Percentiles rank a stretch among this genome's conserved stretches.
Evolutionary conservation across 2,797 vertebrate species (phyloP).

Genomic region (Neostethus bicornis): DNA sequence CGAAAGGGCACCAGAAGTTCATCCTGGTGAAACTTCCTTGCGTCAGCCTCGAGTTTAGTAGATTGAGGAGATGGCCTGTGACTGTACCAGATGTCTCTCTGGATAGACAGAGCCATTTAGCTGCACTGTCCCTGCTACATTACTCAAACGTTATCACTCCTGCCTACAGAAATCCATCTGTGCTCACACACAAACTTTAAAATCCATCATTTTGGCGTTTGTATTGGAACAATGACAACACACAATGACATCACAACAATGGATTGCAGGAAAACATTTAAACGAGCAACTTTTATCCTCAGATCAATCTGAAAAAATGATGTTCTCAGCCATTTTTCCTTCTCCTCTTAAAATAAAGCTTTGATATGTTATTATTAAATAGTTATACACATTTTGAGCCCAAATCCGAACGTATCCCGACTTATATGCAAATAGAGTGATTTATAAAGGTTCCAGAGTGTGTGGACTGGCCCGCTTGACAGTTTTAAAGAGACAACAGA

Average conservation of each 20-base stretch:
- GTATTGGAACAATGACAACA: slow-evolving; percentile 71
- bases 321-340: slow-evolving; percentile 59
- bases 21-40: slow-evolving; percentile 34
- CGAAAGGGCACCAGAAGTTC: slow-evolving; percentile 28
- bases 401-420: too few species aligned
- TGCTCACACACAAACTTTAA: slow-evolving; percentile 54
- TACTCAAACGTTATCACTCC: slow-evolving; percentile 70
- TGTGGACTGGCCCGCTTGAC: slow-evolving; percentile 58
- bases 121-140: slow-evolving; percentile 54
- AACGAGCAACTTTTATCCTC: slow-evolving; percentile 57
- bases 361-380: slow-evolving; percentile 43
- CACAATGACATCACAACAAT: slow-evolving; percentile 61
- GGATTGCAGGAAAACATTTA: slow-evolving; percentile 63
- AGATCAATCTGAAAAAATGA: slow-evolving; percentile 64
- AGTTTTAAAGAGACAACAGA: slow-evolving; percentile 69
- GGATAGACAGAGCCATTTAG: slow-evolving; percentile 59
- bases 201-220: slow-evolving; percentile 68
- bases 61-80: slow-evolving; percentile 26
- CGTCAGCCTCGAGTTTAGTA: slow-evolving; percentile 34
- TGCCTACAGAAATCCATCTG: slow-evolving; percentile 72
- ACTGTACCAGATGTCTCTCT: slow-evolving; percentile 63
- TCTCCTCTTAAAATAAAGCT: slow-evolving; percentile 16
- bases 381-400: too few species aligned
- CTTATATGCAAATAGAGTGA: too few species aligned
- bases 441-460: too few species aligned